A percentile compares a stretch with the other conserved stretches of the same genome.
Evolutionary conservation across 1,140 invertebrate genomes (phyloP).

Genomic region (Cydia pomonella): DNA sequence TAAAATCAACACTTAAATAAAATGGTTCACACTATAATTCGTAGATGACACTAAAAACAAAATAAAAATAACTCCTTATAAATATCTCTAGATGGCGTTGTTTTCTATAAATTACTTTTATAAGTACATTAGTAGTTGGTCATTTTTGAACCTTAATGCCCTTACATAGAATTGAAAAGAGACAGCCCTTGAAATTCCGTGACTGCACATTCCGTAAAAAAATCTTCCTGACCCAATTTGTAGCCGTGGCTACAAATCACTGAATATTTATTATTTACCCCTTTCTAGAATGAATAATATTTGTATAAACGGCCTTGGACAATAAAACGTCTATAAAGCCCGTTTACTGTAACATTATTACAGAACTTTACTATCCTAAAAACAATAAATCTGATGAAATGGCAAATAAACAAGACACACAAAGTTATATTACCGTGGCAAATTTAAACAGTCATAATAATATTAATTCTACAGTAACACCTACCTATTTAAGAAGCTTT

Average conservation of each 20-base stretch:
- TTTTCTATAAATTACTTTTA: too few relatives aligned
- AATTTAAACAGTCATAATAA: neutral
- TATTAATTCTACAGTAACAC: neutral
- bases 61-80: too few relatives aligned
- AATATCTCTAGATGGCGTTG: neutral
- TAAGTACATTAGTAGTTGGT: too few relatives aligned
- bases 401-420: slow-evolving; percentile 22
- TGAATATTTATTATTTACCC: neutral
- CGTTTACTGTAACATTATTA: slow-evolving; percentile 19
- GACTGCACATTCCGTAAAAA: too few relatives aligned
- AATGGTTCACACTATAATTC: neutral
- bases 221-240: neutral
- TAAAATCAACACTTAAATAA: neutral
- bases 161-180: too few relatives aligned
- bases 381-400: slow-evolving; percentile 24
- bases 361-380: neutral
- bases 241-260: neutral
- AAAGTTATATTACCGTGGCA: neutral
- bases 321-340: slow-evolving; percentile 13
- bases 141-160: too few relatives aligned
- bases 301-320: slow-evolving; percentile 3
- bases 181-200: too few relatives aligned
- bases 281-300: neutral
- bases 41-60: too few relatives aligned
- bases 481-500: too few relatives aligned